Conservation (phyloP, 2,797 vertebrate species). For the Momotus momota region DNA sequence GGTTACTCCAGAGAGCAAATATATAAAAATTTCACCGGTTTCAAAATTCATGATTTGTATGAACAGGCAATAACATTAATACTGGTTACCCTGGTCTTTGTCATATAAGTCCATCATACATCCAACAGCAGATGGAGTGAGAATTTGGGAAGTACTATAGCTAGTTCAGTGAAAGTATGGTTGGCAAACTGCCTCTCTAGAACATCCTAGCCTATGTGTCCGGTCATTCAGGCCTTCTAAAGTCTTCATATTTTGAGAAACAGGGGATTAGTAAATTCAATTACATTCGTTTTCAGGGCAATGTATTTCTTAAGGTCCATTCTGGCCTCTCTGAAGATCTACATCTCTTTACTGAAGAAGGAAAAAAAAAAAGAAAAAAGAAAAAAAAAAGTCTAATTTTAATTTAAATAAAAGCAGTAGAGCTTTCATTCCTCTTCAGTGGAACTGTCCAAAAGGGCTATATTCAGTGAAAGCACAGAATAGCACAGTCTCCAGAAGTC, state of each 20-base stretch:
- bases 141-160: neutral
- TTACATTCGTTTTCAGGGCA: neutral
- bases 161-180: neutral
- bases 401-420: neutral
- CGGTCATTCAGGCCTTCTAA: neutral
- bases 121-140: neutral
- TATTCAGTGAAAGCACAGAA: neutral
- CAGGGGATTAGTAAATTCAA: neutral
- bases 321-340: neutral
- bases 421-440: neutral
- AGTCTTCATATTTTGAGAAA: neutral
- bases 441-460: neutral
- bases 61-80: neutral
- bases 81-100: neutral
- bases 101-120: neutral
- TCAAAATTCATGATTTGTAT: neutral
- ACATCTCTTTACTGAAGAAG: neutral
- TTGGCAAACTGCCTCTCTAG: neutral
- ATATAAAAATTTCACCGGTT: neutral
- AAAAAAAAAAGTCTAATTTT: neutral
- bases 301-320: neutral
- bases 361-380: neutral
- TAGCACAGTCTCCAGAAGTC: neutral
- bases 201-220: neutral
- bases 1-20: neutral